Conservation (phyloP, 2,888 invertebrate genomes). For the Sphaerophoria rueppellii region DNA sequence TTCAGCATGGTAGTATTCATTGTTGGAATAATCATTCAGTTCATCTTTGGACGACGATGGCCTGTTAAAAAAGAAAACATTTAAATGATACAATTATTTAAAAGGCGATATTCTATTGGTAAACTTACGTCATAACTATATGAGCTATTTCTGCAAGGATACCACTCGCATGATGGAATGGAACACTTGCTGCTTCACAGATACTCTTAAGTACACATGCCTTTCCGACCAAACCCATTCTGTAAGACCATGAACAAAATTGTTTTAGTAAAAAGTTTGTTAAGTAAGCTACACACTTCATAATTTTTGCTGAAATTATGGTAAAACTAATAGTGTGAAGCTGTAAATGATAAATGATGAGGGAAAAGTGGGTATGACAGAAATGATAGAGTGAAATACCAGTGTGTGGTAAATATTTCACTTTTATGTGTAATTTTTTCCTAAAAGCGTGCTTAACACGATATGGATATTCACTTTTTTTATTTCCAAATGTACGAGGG, state of each 20-base stretch:
- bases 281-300: not conserved
- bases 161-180: conserved; percentile 87
- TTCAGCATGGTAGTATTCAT: conserved; percentile 89
- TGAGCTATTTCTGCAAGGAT: conserved; percentile 89
- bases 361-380: not conserved
- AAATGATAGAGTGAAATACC: too few relatives aligned
- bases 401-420: too few relatives aligned
- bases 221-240: conserved; percentile 86
- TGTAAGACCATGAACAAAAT: conserved; percentile 75
- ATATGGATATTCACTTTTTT: too few relatives aligned
- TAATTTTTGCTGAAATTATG: too few relatives aligned
- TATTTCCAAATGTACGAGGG: too few relatives aligned
- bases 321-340: not conserved
- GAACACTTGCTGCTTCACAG: conserved; percentile 88
- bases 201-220: conserved; percentile 89
- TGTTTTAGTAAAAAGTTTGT: too few relatives aligned
- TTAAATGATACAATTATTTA: not conserved
- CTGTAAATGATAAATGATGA: too few relatives aligned
- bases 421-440: too few relatives aligned
- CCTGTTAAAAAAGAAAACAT: conserved; percentile 80
- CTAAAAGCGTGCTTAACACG: too few relatives aligned
- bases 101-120: not conserved
- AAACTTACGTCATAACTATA: conserved; percentile 88
- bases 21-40: conserved; percentile 86
- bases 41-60: conserved; percentile 88